Conservation (phyloP, 2,797 vertebrate species). For the Rhadinocentrus ornatus region DNA sequence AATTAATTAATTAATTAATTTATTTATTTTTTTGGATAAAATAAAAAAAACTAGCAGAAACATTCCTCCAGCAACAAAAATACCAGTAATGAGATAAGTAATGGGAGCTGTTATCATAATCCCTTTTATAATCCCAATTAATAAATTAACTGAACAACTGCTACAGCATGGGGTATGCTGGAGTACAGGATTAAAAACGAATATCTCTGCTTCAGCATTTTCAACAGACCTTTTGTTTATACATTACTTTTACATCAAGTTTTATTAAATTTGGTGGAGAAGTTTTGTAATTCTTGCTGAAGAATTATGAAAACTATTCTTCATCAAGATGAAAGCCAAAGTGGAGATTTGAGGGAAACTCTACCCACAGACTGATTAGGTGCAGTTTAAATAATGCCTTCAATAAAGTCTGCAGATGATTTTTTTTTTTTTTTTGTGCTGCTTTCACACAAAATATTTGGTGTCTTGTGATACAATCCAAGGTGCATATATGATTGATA, state of each 20-base stretch:
- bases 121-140: neutral
- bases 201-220: neutral
- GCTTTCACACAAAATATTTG: slow-evolving; percentile 3
- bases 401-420: neutral
- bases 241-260: neutral
- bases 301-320: neutral
- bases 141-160: neutral
- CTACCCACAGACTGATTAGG: neutral
- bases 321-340: neutral
- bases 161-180: too few relatives aligned
- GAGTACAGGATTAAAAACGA: neutral
- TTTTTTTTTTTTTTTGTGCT: neutral
- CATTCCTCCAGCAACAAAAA: too few relatives aligned
- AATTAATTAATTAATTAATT: too few relatives aligned
- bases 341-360: neutral
- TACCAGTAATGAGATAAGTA: too few relatives aligned
- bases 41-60: too few relatives aligned
- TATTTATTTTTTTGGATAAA: too few relatives aligned
- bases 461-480: neutral
- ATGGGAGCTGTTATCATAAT: too few relatives aligned
- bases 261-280: neutral
- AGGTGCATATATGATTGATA: slow-evolving; percentile 28
- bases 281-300: neutral
- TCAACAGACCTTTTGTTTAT: neutral
- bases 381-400: neutral